Base-by-base conservation (phyloP, 2,113 vertebrate genomes). In the Prolemur simus region DNA sequence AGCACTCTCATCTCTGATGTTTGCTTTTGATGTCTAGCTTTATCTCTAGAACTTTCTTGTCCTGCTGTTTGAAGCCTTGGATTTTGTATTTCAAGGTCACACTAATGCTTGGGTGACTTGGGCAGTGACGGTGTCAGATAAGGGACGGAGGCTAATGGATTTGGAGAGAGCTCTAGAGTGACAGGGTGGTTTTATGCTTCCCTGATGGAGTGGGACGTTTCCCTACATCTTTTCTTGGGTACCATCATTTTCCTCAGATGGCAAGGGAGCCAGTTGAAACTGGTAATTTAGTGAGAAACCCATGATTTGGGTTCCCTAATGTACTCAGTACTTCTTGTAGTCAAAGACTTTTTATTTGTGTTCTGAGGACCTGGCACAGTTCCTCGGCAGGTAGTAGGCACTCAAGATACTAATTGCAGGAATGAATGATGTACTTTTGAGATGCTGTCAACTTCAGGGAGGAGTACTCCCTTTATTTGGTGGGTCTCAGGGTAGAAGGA, bases 351-450 rank as follows among this genome's bases (percentile, higher is more conserved):
- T 42, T 54, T 63, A 37, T 86, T 8, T 56, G 69, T 68, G 27
- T 58, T 87, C 78, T 45, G 54, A 78, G 82, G 60, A 60, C 73
- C 49, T 54, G 76, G 74, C 86, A 74, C 27, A 49, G 32, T 37
- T 34, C 25, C 56, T 85, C 81, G 81, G 45, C 5, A 63, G 69
- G 39, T 71, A 29, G 34, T 63, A 27, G 58, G 54, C 10, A n/a
- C 54, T 76, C n/a, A 77, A 77, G 52, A 78, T 85, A 39, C 49
- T 71, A 78, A 73, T 10, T n/a, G 81, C 76, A 23, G 77, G 82
- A 96, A 93, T 49, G 87, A 94, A 63, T 11, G 80, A 69, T 6
- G 49, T 68, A 14, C n/a, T 84, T 94, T 74, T 49, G 60, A 92
- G 80, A 58, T 17, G 3, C 73, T n/a, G 47, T 87, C 87, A 78